Base-by-base conservation (phyloP, 2,113 vertebrate genomes). In the Marmota flaviventris region DNA sequence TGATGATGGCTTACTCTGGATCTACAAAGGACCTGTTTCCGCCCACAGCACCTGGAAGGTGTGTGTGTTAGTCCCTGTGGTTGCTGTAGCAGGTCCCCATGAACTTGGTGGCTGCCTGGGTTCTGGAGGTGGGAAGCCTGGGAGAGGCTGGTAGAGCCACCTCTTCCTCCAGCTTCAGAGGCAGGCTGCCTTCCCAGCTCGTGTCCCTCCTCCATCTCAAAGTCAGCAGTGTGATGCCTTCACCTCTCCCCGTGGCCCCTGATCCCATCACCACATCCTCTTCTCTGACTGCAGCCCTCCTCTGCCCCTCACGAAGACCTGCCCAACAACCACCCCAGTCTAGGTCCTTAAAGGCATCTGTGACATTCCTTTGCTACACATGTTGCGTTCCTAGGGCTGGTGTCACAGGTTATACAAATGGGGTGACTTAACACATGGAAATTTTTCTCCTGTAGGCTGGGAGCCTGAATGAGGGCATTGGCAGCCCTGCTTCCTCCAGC, bases 401-500 rank as follows among this genome's bases (percentile, higher is more conserved):
- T 37, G 1, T 17, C 29, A 29, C 51, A 86, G 27, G 16, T 63
- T 24, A 27, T 84, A 11, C 20, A 22, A 13, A 69, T 17, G 51
- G 17, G 32, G 85, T 42, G 29, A 7, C 51, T 84, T 39, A 58
- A 70, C 87, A 17, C 72, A 10, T 25, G 25, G 56, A 42, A 27
- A 2, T 42, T 42, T 1, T 78, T 24, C 17, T 69, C 51, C 37
- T 79, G 51, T 63, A 79, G 73, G 34, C 14, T 9, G 20, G 2
- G 37, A 85, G 88, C 72, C 73, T 53, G 51, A 51, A 22, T 61
- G 12, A 34, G 63, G 32, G 5, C 14, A 1, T 73, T 1, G 17
- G 5, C n/a, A 45, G 5, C 32, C 42, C 1, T 0, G 0, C 0
- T 8, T 2, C 9, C 53, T 56, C 45, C 10, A 37, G 67, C 32